Conservation (phyloP, 2,888 invertebrate genomes). For the Alviniconcha strummeri region DNA sequence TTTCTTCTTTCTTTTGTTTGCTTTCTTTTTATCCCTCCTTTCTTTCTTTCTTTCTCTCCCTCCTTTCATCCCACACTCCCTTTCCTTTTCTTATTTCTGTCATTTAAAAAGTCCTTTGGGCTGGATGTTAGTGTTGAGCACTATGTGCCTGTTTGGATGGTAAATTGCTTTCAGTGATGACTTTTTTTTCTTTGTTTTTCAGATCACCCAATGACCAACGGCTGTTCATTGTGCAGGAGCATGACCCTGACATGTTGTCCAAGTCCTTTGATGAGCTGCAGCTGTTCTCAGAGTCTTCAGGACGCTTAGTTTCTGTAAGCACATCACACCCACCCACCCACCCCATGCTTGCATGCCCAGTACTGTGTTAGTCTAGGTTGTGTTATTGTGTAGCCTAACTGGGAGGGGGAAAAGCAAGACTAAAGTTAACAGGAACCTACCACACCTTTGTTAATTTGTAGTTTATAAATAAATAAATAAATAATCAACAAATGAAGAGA, state of each 20-base stretch:
- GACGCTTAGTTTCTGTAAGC: conserved; percentile 74
- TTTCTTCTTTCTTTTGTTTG: too few species aligned
- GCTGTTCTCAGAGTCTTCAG: conserved; percentile 81
- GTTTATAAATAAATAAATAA: neutral
- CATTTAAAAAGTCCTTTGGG: too few species aligned
- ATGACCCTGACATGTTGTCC: conserved; percentile 79
- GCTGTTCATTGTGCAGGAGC: conserved; percentile 81
- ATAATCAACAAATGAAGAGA: too few species aligned
- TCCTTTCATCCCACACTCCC: too few species aligned
- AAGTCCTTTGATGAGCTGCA: conserved; percentile 91
- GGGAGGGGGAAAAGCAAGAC: too few species aligned
- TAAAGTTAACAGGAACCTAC: neutral
- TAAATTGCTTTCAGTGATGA: neutral
- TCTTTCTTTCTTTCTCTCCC: too few species aligned
- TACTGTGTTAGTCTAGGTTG: neutral
- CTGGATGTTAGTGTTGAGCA: too few species aligned
- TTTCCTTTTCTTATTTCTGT: too few species aligned
- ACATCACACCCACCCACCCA: neutral
- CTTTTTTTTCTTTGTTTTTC: neutral
- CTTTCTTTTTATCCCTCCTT: too few species aligned
- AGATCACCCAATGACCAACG: conserved; percentile 84
- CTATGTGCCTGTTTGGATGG: too few species aligned
- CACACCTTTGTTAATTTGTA: neutral
- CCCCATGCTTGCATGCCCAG: neutral
- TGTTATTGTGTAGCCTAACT: too few species aligned